Evolutionary conservation across 2,797 vertebrate genomes (phyloP).

Genomic region (Cetoscarus ocellatus): DNA sequence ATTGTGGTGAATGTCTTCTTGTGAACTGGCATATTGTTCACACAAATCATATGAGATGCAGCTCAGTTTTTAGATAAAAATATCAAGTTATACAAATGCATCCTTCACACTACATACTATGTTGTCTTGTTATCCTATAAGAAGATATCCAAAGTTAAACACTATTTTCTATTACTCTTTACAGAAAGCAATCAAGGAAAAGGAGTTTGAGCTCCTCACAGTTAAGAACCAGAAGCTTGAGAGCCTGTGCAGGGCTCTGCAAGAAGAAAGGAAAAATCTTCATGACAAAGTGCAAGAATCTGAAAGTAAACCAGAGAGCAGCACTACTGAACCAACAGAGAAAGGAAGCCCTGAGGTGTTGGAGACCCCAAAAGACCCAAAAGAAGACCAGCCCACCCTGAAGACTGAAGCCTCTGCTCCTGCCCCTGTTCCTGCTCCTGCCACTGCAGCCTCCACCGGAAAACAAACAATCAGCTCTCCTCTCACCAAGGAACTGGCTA

Average conservation of each 20-base stretch:
- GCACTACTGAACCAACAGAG: constrained; percentile 17
- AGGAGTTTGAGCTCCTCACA: constrained; percentile 93
- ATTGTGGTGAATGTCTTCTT: no score
- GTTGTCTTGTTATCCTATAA: no score
- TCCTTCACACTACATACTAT: no score
- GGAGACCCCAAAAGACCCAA: constrained; percentile 15
- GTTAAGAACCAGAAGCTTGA: constrained; percentile 95
- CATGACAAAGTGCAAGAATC: constrained; percentile 89
- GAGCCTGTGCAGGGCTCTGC: constrained; percentile 95
- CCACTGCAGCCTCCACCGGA: background rate
- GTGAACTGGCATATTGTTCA: no score
- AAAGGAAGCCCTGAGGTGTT: constrained; percentile 48
- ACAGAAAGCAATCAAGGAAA: constrained; percentile 94
- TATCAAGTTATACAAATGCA: no score
- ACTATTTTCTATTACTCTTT: background rate
- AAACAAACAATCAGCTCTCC: constrained; percentile 11
- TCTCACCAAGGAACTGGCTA: constrained; percentile 71
- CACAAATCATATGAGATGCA: no score
- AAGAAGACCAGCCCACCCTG: constrained; percentile 24
- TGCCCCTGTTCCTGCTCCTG: background rate
- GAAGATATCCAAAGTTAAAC: background rate
- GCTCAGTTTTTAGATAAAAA: no score
- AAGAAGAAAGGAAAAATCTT: constrained; percentile 93
- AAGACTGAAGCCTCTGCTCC: background rate
- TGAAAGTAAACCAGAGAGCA: constrained; percentile 30